Conservation (phyloP, 1,140 invertebrate species). For the Linepithema humile region DNA sequence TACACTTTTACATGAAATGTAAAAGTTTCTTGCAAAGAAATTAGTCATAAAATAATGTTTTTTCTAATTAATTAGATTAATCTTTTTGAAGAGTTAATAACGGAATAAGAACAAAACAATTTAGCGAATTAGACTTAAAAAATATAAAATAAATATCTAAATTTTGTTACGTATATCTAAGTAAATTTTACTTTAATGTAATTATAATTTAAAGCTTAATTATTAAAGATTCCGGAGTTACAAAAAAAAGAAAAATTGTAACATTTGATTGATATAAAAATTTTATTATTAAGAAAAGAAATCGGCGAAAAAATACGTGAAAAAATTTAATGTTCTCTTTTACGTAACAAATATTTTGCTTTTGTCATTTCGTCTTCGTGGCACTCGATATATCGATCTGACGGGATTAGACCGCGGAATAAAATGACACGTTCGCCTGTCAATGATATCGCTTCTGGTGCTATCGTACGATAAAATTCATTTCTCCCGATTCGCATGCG, state of each 20-base stretch:
- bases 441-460: slow-evolving; percentile 1
- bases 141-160: no score
- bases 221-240: no score
- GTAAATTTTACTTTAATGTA: no score
- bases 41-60: not conserved
- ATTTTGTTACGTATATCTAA: no score
- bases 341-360: not conserved
- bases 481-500: not conserved
- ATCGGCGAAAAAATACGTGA: not conserved
- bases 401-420: not conserved
- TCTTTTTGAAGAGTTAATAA: no score
- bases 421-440: slow-evolving; percentile 10
- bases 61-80: no score
- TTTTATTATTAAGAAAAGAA: not conserved
- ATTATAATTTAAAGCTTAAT: no score
- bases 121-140: no score
- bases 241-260: no score
- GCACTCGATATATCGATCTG: slow-evolving; percentile 22
- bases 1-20: not conserved
- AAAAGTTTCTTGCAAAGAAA: not conserved
- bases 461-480: slow-evolving; percentile 12
- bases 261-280: not conserved
- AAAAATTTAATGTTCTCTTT: not conserved
- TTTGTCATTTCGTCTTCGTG: not conserved
- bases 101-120: no score